Conservation (phyloP, 2,888 invertebrate species). For the Eristalis tenax region DNA sequence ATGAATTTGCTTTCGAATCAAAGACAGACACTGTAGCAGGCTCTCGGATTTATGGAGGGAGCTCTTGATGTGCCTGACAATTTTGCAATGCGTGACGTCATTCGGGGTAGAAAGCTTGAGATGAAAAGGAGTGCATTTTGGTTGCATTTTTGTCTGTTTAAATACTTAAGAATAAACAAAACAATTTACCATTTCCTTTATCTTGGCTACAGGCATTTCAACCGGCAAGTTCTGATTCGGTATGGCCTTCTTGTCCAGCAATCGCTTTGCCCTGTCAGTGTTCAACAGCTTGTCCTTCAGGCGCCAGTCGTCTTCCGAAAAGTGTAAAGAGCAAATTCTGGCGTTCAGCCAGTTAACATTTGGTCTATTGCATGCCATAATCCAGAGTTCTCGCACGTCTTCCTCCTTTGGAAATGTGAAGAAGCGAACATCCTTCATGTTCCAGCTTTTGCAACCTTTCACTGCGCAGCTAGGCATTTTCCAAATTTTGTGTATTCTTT, state of each 20-base stretch:
- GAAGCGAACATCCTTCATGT: neutral
- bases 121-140: too few relatives aligned
- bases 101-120: too few relatives aligned
- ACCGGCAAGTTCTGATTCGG: neutral
- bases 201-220: neutral
- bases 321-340: neutral
- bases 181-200: neutral
- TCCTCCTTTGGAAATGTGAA: neutral
- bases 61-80: too few relatives aligned
- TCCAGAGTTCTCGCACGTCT: neutral
- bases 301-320: neutral
- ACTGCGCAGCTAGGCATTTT: neutral
- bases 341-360: neutral
- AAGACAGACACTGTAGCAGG: too few relatives aligned
- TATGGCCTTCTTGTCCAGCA: neutral
- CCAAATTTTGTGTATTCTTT: neutral
- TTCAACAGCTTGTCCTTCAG: conserved; percentile 4
- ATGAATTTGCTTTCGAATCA: too few relatives aligned
- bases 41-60: too few relatives aligned
- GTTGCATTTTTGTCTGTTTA: too few relatives aligned
- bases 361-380: neutral
- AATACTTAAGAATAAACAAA: neutral
- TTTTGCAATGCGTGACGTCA: too few relatives aligned
- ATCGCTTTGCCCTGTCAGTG: neutral
- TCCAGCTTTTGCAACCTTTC: conserved; percentile 1